A percentile compares a stretch with the other conserved stretches of the same genome.
Evolutionary conservation across 2,888 invertebrate genomes (phyloP).

Genomic region (Carcina quercana): DNA sequence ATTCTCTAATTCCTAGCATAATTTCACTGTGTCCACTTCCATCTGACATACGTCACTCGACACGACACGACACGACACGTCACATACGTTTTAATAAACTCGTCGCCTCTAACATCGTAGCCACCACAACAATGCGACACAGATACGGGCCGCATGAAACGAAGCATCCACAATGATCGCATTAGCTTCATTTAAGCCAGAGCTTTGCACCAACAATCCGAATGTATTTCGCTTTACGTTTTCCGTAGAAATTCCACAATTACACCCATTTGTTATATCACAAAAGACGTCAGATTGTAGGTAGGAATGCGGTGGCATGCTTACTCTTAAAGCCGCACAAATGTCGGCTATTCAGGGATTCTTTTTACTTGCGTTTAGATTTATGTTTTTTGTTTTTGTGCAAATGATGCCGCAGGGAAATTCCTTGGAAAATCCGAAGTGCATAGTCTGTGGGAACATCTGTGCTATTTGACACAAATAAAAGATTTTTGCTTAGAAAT

Average conservation of each 20-base stretch:
- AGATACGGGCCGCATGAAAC: neutral
- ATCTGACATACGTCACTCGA: too few species aligned
- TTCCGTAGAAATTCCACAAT: conserved; percentile 22
- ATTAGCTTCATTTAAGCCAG: conserved; percentile 11
- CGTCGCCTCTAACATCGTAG: too few species aligned
- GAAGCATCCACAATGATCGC: conserved; percentile 5
- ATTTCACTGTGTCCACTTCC: too few species aligned
- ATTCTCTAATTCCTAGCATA: too few species aligned
- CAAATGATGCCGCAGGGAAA: too few species aligned
- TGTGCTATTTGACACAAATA: too few species aligned
- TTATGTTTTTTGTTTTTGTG: neutral
- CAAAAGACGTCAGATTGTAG: conserved; percentile 24
- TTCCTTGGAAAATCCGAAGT: too few species aligned
- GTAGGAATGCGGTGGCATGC: conserved; percentile 5
- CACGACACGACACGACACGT: too few species aligned
- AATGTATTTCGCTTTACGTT: conserved; percentile 16
- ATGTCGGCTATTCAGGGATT: conserved; percentile 4
- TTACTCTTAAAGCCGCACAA: conserved; percentile 10
- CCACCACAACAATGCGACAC: neutral
- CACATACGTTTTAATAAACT: too few species aligned
- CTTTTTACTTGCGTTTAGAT: too few species aligned
- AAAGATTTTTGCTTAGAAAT: too few species aligned
- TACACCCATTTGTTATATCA: conserved; percentile 26
- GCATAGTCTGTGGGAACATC: too few species aligned
- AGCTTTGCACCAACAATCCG: conserved; percentile 11